Evolutionary conservation across 2,113 vertebrate genomes (phyloP).

Genomic region (Alligator mississippiensis): DNA sequence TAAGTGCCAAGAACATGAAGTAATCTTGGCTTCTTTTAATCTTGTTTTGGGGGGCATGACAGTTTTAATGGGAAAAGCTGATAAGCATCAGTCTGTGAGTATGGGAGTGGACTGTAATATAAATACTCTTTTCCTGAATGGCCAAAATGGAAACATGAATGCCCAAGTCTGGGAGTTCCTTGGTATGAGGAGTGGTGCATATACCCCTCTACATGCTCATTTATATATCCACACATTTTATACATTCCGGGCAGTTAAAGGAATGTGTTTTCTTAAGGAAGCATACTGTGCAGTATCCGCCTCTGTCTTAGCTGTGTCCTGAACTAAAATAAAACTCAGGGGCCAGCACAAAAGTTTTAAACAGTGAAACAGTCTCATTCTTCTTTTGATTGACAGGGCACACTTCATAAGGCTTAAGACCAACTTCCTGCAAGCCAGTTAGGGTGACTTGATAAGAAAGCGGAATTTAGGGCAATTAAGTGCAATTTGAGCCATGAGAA

Average conservation of each 20-base stretch:
- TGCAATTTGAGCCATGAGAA: constrained; percentile 74
- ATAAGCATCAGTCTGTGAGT: constrained; percentile 80
- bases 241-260: constrained; percentile 49
- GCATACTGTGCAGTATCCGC: constrained; percentile 42
- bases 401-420: constrained; percentile 70
- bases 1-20: constrained; percentile 78
- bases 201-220: constrained; percentile 27
- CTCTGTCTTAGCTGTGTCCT: constrained; percentile 32
- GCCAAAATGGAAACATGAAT: constrained; percentile 61
- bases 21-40: constrained; percentile 80
- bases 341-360: constrained; percentile 14
- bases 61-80: constrained; percentile 81
- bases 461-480: constrained; percentile 75
- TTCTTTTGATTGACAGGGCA: constrained; percentile 69
- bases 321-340: constrained; percentile 41
- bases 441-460: constrained; percentile 77
- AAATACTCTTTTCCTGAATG: constrained; percentile 76
- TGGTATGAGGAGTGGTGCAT: constrained; percentile 57
- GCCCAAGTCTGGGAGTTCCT: constrained; percentile 42
- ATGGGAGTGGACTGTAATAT: constrained; percentile 75
- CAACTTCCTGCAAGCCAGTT: constrained; percentile 71
- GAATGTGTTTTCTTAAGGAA: constrained; percentile 57
- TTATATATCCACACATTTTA: constrained; percentile 36
- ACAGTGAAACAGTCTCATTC: constrained; percentile 43
- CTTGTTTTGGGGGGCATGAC: constrained; percentile 76